Evolutionary conservation across 2,888 invertebrate species (phyloP), one percentile per base, ranked within the genome.

Genomic region (Chirona hameri): DNA sequence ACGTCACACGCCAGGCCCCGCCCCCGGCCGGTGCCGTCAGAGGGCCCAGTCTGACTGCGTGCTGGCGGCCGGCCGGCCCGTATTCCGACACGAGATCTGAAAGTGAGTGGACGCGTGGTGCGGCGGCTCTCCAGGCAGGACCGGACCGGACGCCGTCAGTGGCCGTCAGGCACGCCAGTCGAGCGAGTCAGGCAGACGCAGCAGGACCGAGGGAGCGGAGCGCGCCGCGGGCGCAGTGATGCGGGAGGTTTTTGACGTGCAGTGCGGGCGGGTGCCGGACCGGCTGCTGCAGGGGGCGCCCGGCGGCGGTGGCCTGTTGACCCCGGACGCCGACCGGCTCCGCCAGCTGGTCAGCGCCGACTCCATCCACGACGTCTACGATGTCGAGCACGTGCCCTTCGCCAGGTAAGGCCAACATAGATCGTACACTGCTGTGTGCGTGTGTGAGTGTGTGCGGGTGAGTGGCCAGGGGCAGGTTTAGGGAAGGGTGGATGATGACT

Each of bases 341-440:
- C 18, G 9, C 18, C 76, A 76, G 39, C 76, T 76, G 76, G 76
- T 76, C 9, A 29, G 39, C 14, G 18, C 31, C 39, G 76, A 21
- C 76, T 76, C 76, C 76, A 76, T 76, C 76, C 39, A 76, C 24
- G 76, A 76, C 39, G 76, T 39, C 76, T 76, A 76, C 76, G 31
- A 31, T 29, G 76, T 76, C 0, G 76, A 76, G 21, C 2, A 76
- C 24, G 39, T 76, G 76, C 76, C 76, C 10, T 76, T 76, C 76
- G 76, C 76, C 76, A 76, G 76, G 76, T 76, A 24, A 76, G 76
- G 10, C 2, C 57, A 18, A 48, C 3, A 12, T 21, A 12, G 18
- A 57, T 12, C 57, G 18, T 12, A 21, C 3, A 3, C 7, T 14
- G 52, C 52, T 14, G 52, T 52, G 10, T 52, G 52, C 14, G 52